Evolutionary conservation across 2,797 vertebrate species (phyloP).

Genomic region (Podarcis lilfordi): DNA sequence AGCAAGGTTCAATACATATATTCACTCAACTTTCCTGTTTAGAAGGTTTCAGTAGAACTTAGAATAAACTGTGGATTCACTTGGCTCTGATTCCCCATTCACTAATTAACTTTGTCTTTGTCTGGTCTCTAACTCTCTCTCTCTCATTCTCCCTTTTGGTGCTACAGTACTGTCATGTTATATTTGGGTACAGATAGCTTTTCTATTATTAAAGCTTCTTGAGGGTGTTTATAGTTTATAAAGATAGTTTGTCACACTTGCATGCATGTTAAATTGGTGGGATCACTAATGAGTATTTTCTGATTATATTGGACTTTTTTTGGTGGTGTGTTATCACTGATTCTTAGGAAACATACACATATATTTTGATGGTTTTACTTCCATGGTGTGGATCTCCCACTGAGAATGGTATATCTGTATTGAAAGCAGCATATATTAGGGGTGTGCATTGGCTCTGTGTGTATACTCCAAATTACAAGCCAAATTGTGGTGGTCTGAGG

Average conservation of each 20-base stretch:
- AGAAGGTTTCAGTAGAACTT: background rate
- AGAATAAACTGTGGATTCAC: background rate
- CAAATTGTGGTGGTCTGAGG: no score
- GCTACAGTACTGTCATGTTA: background rate
- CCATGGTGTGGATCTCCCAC: background rate
- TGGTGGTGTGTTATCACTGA: background rate
- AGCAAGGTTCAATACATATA: background rate
- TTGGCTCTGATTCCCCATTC: background rate
- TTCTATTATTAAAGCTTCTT: conserved; percentile 10
- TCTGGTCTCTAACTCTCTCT: background rate
- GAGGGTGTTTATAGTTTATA: background rate
- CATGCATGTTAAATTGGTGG: background rate
- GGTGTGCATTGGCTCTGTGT: no score
- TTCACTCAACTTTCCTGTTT: background rate
- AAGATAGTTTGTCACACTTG: background rate
- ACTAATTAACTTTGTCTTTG: background rate
- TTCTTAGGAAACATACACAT: background rate
- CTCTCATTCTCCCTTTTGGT: background rate
- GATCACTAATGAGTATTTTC: background rate
- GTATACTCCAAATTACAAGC: no score
- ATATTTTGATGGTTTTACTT: background rate
- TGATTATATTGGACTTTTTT: background rate
- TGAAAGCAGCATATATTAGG: no score
- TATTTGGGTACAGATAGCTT: background rate
- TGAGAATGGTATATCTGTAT: no score